Conservation (phyloP, 1,140 invertebrate species). For the Apocrypta bakeri region DNA sequence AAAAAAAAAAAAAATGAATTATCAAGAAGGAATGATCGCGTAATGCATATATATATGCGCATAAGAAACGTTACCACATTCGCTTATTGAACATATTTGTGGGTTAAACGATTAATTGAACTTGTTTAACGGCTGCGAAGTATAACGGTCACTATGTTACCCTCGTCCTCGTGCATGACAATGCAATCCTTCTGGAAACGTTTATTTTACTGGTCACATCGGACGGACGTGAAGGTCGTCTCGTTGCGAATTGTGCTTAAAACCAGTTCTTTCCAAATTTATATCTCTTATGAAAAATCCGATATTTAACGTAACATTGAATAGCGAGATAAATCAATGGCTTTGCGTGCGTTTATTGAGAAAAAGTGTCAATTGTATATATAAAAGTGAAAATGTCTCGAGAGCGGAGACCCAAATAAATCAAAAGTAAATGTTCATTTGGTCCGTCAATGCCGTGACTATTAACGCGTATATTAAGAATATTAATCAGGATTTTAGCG, state of each 20-base stretch:
- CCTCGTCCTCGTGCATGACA: constrained; percentile 35
- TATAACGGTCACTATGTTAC: constrained; percentile 49
- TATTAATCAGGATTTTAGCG: too few relatives aligned
- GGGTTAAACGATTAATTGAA: constrained; percentile 63
- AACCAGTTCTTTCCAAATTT: background rate
- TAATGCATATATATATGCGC: too few relatives aligned
- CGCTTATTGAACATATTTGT: constrained; percentile 27
- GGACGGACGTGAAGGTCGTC: constrained; percentile 23
- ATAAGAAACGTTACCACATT: background rate
- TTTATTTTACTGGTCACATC: constrained; percentile 6
- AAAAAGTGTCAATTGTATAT: too few relatives aligned
- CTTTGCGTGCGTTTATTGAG: too few relatives aligned
- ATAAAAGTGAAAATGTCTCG: too few relatives aligned
- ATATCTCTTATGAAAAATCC: background rate
- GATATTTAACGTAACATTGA: too few relatives aligned
- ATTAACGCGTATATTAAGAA: too few relatives aligned
- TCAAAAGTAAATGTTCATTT: too few relatives aligned
- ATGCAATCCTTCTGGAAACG: constrained; percentile 20
- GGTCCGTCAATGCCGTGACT: too few relatives aligned
- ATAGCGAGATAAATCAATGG: too few relatives aligned
- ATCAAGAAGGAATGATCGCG: background rate
- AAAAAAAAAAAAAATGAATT: too few relatives aligned
- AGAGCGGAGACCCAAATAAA: too few relatives aligned
- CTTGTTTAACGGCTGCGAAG: constrained; percentile 57
- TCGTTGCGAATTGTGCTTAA: background rate